These are phyloP conservation scores for Microtus oregoni DNA, from an alignment of 2,113 vertebrate genomes.

Conservation along the genomic window DNA sequence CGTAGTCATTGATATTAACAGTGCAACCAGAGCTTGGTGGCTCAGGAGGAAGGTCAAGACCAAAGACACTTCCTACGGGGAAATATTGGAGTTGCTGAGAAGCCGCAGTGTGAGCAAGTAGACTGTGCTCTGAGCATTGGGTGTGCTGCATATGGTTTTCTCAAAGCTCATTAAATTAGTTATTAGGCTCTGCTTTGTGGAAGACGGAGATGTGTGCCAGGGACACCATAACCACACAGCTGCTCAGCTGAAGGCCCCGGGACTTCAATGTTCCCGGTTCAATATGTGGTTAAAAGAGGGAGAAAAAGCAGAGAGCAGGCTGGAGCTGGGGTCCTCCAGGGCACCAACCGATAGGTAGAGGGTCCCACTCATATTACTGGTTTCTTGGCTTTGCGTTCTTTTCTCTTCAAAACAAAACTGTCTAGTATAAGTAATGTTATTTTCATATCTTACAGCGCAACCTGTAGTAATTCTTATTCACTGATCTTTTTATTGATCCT, in stretches of 20 bases:
- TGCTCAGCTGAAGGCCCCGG: background rate
- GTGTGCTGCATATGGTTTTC: background rate
- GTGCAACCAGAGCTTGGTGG: too few relatives aligned
- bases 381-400: background rate
- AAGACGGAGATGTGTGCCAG: background rate
- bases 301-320: background rate
- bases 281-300: background rate
- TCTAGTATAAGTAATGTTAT: background rate
- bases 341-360: background rate
- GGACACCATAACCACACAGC: background rate
- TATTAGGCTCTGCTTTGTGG: background rate
- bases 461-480: background rate
- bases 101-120: accelerated
- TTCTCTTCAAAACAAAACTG: background rate
- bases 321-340: background rate
- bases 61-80: background rate
- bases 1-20: background rate
- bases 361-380: background rate
- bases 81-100: background rate
- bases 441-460: background rate
- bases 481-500: background rate
- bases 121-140: background rate
- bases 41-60: background rate
- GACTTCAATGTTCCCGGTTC: background rate
- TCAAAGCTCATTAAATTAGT: conserved; percentile 8